Evolutionary conservation across 2,113 vertebrate species (phyloP).

Genomic region (Natator depressus): DNA sequence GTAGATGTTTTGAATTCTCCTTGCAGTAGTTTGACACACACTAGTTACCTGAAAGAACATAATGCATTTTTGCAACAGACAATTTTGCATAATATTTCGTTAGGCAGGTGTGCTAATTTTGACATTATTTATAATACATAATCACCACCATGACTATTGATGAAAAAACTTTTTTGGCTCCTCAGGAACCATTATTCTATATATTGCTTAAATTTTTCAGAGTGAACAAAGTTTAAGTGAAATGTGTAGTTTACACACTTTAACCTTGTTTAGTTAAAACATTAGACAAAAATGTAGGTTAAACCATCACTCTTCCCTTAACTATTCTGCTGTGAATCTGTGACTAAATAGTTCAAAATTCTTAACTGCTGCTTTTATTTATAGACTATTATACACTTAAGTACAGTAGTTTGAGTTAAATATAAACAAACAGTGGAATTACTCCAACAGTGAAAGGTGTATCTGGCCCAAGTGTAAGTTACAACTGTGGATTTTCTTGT

Average conservation of each 20-base stretch:
- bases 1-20: background rate
- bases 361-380: background rate
- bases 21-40: background rate
- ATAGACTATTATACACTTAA: background rate
- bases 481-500: background rate
- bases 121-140: background rate
- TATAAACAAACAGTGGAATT: background rate
- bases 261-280: background rate
- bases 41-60: background rate
- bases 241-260: background rate
- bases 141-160: background rate
- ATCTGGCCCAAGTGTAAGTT: background rate
- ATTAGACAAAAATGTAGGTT: background rate
- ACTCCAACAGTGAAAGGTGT: background rate
- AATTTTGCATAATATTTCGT: background rate
- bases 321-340: background rate
- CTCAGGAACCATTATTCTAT: background rate
- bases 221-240: background rate
- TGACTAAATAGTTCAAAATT: background rate
- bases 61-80: background rate
- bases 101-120: background rate
- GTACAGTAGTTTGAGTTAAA: background rate
- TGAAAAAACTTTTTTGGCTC: background rate
- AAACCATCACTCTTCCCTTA: background rate
- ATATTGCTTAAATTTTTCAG: slow-evolving; percentile 8